A percentile compares a stretch with the other conserved stretches of the same genome.
Conservation (phyloP, 2,888 invertebrate genomes). For the Pteria penguin region DNA sequence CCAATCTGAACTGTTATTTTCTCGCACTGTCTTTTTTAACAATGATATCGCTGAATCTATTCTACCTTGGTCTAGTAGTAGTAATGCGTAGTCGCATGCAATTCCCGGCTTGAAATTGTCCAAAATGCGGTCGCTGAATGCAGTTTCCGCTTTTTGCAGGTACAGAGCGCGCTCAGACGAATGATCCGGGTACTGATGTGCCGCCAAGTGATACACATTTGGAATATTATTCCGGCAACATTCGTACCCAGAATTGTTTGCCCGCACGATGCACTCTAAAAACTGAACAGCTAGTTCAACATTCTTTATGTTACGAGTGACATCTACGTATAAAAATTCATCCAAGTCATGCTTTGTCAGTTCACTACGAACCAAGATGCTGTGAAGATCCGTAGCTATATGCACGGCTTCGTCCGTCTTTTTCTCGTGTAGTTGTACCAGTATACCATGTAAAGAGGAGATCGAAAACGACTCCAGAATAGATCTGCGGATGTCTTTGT, state of each 20-base stretch:
- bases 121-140: background rate
- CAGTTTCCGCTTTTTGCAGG: background rate
- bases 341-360: background rate
- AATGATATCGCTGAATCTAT: background rate
- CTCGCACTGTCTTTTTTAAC: background rate
- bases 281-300: background rate
- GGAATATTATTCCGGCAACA: background rate
- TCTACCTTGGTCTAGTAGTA: background rate
- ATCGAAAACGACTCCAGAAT: background rate
- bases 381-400: background rate
- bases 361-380: background rate
- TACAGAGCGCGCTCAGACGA: background rate
- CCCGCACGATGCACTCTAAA: background rate
- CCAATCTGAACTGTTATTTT: background rate
- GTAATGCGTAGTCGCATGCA: background rate
- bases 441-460: background rate
- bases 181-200: background rate
- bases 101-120: background rate
- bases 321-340: background rate
- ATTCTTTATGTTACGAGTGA: background rate
- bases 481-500: background rate
- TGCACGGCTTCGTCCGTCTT: background rate
- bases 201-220: background rate
- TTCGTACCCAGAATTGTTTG: background rate
- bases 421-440: background rate